These are phyloP conservation scores for Pangasius macronema DNA, from an alignment of 2,797 vertebrate species.

Conservation along the genomic window DNA sequence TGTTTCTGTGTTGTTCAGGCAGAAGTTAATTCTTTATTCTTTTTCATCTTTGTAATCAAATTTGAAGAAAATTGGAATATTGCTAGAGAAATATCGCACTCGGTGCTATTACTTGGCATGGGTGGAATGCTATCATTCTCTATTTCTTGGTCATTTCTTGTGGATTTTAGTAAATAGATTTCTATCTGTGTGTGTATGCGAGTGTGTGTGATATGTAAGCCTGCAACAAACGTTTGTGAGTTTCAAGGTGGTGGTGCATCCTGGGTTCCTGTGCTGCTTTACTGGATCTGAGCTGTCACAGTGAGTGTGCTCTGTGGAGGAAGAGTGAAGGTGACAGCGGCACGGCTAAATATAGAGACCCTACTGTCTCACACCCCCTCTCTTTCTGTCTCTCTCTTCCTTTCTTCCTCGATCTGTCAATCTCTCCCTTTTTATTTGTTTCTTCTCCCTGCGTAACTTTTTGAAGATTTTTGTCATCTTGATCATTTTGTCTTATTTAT, in stretches of 20 bases:
- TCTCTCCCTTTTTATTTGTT: conserved; percentile 32
- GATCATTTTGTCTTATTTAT: conserved; percentile 39
- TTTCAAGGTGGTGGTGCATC: conserved; percentile 63
- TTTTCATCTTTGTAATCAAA: conserved; percentile 15
- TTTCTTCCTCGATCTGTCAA: conserved; percentile 46
- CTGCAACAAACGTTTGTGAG: conserved; percentile 59
- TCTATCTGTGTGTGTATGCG: background rate
- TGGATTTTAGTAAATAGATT: background rate
- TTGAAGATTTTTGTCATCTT: conserved; percentile 50
- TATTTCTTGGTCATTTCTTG: background rate
- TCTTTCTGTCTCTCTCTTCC: conserved; percentile 51
- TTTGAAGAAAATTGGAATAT: background rate
- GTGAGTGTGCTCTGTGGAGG: conserved; percentile 71
- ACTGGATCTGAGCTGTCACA: conserved; percentile 74
- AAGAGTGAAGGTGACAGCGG: conserved; percentile 78
- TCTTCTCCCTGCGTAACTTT: conserved; percentile 26
- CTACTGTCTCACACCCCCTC: conserved; percentile 63
- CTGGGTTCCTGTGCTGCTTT: conserved; percentile 73
- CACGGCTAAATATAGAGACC: conserved; percentile 79
- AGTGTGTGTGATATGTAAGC: conserved; percentile 60
- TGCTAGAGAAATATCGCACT: background rate
- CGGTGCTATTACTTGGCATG: background rate
- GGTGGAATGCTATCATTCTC: background rate
- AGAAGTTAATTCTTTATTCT: background rate
- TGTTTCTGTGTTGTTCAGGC: conserved; percentile 8